Conservation (phyloP, 2,797 vertebrate species). For the Pangasius macronema region DNA sequence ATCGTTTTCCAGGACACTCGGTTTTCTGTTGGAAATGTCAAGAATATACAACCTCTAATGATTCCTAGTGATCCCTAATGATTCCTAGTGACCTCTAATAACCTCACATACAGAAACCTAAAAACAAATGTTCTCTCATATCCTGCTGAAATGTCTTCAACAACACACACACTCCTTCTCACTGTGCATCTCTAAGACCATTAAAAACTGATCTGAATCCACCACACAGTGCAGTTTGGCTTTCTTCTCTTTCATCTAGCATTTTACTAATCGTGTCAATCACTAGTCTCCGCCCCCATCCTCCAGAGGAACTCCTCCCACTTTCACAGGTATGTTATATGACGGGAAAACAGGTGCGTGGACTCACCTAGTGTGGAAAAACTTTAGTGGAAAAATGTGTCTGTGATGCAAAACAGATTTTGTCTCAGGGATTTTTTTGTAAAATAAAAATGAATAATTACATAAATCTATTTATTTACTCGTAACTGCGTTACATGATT, state of each 20-base stretch:
- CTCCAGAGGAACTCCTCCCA: background rate
- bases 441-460: background rate
- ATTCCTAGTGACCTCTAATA: background rate
- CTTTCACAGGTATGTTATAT: background rate
- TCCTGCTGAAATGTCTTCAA: background rate
- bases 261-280: background rate
- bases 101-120: background rate
- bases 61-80: background rate
- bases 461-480: background rate
- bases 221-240: background rate
- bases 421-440: background rate
- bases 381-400: background rate
- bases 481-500: background rate
- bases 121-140: background rate
- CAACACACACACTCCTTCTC: background rate
- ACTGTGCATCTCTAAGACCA: background rate
- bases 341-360: background rate
- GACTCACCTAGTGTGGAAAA: background rate
- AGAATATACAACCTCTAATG: background rate
- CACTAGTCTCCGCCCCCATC: background rate
- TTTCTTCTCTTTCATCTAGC: background rate
- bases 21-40: background rate
- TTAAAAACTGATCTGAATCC: background rate
- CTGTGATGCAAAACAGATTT: background rate
- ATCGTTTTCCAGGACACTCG: background rate